Conservation (phyloP, 1,140 invertebrate species). For the Orius insidiosus region DNA sequence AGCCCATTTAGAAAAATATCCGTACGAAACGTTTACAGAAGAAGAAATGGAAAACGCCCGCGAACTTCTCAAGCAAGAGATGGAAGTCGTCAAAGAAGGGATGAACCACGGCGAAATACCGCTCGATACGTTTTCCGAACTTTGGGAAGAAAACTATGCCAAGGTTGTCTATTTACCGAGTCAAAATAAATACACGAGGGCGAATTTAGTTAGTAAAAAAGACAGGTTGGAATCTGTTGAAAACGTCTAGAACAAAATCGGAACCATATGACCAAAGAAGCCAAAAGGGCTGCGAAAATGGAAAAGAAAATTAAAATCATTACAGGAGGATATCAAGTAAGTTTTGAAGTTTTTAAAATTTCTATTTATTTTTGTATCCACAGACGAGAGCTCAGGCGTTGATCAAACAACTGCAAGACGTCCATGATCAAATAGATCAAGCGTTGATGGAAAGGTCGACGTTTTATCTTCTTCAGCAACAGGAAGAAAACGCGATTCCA, state of each 20-base stretch:
- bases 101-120: constrained; percentile 91
- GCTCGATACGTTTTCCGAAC: constrained; percentile 76
- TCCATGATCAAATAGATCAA: constrained; percentile 80
- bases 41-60: constrained; percentile 54
- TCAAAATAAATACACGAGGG: constrained; percentile 81
- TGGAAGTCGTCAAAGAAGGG: constrained; percentile 74
- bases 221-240: constrained; percentile 86
- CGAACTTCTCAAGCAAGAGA: constrained; percentile 57
- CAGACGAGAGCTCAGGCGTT: constrained; percentile 63
- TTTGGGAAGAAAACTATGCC: constrained; percentile 67
- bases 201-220: constrained; percentile 87
- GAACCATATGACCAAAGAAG: constrained; percentile 85
- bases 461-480: constrained; percentile 75
- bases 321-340: constrained; percentile 75
- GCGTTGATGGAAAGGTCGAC: constrained; percentile 76
- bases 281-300: constrained; percentile 89
- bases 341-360: constrained; percentile 7
- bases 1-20: constrained; percentile 67
- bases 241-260: constrained; percentile 85
- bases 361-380: constrained; percentile 5
- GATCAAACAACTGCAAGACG: constrained; percentile 78
- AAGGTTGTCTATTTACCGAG: constrained; percentile 72
- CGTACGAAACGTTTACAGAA: constrained; percentile 53
- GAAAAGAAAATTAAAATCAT: constrained; percentile 94
- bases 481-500: constrained; percentile 81